phyloP scores from a whole-genome alignment of 2,113 vertebrate species.

The Oreochromis niloticus region DNA sequence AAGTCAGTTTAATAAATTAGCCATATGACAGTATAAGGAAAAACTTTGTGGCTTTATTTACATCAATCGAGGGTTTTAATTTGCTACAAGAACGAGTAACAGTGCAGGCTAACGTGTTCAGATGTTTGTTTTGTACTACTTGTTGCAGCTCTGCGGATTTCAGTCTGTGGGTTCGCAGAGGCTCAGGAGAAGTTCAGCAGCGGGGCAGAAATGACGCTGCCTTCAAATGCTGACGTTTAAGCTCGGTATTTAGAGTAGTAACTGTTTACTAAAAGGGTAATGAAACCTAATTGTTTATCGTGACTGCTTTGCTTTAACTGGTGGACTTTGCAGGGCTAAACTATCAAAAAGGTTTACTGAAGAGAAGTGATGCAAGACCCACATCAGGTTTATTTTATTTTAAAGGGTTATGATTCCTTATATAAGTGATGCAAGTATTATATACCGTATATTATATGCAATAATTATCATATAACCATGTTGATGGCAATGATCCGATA shows the following conservation, averaged over 20 bases:
- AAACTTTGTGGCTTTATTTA: neutral
- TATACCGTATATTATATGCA: neutral
- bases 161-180: slow-evolving; percentile 11
- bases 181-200: slow-evolving; percentile 52
- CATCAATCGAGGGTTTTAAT: neutral
- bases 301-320: neutral
- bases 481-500: neutral
- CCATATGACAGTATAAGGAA: neutral
- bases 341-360: neutral
- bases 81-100: neutral
- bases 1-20: neutral
- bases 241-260: neutral
- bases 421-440: neutral
- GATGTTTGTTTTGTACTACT: neutral
- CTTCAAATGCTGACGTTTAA: neutral
- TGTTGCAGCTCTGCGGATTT: neutral
- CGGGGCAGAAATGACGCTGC: slow-evolving; percentile 38
- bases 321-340: neutral
- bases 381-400: neutral
- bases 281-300: neutral
- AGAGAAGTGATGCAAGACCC: neutral
- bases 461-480: neutral
- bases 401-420: neutral
- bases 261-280: neutral
- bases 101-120: neutral